phyloP scores from a whole-genome alignment of 2,113 vertebrate species.

The Corythaixoides concolor region DNA sequence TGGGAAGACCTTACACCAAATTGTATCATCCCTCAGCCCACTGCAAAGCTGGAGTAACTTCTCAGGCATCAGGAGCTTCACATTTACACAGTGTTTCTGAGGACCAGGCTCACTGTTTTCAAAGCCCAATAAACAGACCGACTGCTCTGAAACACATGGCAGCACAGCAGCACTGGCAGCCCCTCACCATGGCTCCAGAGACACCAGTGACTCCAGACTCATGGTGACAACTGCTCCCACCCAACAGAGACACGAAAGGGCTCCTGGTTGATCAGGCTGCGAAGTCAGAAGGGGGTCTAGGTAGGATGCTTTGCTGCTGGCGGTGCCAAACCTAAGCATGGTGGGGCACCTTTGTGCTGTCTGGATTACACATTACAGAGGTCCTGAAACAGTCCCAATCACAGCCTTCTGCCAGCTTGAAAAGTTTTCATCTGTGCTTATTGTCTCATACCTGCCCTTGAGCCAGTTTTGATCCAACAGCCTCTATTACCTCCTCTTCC shows the following conservation, averaged over 20 bases:
- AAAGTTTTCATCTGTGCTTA: constrained; percentile 60
- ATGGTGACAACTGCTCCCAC: background rate
- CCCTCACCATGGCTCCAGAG: background rate
- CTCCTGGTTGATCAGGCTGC: background rate
- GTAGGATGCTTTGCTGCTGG: background rate
- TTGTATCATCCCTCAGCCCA: background rate
- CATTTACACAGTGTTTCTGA: background rate
- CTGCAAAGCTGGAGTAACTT: background rate
- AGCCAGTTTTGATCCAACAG: constrained; percentile 54
- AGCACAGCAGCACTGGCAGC: background rate
- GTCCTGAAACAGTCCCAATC: constrained; percentile 40
- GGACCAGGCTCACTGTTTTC: background rate
- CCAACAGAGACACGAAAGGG: background rate
- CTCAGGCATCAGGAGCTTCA: background rate
- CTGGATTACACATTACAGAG: background rate
- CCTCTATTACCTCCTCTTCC: constrained; percentile 64
- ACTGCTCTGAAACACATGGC: background rate
- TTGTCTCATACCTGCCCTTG: constrained; percentile 56
- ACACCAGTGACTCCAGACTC: background rate
- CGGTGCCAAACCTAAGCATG: background rate
- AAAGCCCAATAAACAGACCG: background rate
- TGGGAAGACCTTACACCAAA: background rate
- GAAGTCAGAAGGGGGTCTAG: background rate
- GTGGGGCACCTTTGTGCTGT: constrained; percentile 15
- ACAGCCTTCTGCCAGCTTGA: constrained; percentile 53